phyloP scores from a whole-genome alignment of 1,140 invertebrate species.

The Cotesia glomerata region DNA sequence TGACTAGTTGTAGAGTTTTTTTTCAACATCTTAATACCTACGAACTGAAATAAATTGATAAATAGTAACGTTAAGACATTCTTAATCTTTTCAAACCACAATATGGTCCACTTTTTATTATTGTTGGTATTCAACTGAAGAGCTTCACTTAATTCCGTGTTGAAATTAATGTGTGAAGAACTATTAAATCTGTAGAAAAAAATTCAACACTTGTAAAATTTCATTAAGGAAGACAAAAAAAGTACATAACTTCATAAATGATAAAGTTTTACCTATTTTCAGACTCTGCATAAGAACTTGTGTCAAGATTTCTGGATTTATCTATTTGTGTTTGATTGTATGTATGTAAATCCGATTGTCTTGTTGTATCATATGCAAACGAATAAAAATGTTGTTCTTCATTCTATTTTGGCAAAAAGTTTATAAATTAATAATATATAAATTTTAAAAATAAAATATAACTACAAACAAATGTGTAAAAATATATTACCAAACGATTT shows the following conservation, averaged over 20 bases:
- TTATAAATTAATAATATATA: not conserved
- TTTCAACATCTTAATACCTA: conserved; percentile 40
- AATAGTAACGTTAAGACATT: conserved; percentile 36
- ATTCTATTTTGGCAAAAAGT: conserved; percentile 25
- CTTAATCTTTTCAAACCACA: conserved; percentile 35
- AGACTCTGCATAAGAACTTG: conserved; percentile 40
- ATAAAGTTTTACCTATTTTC: conserved; percentile 34
- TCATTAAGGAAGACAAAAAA: not conserved
- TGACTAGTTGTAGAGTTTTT: conserved; percentile 41
- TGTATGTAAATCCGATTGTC: conserved; percentile 26
- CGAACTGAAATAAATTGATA: conserved; percentile 37
- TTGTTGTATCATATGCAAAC: conserved; percentile 25
- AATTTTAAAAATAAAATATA: conserved; percentile 6
- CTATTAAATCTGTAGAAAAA: conserved; percentile 24
- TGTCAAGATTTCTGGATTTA: conserved; percentile 36
- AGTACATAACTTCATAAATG: not conserved
- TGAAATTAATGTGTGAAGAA: conserved; percentile 45
- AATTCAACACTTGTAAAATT: not conserved
- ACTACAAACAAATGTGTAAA: not conserved
- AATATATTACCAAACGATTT: conserved; percentile 30
- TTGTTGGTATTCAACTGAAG: conserved; percentile 24
- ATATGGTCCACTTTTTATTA: conserved; percentile 33
- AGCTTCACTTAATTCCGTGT: conserved; percentile 47
- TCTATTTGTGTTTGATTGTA: conserved; percentile 47
- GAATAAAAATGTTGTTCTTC: conserved; percentile 32